Percentiles rank a stretch among this genome's conserved stretches.
Evolutionary conservation across 35 echinoderm and acorn worm genomes (phyloP).

Genomic region (Heliocidaris tuberculata): DNA sequence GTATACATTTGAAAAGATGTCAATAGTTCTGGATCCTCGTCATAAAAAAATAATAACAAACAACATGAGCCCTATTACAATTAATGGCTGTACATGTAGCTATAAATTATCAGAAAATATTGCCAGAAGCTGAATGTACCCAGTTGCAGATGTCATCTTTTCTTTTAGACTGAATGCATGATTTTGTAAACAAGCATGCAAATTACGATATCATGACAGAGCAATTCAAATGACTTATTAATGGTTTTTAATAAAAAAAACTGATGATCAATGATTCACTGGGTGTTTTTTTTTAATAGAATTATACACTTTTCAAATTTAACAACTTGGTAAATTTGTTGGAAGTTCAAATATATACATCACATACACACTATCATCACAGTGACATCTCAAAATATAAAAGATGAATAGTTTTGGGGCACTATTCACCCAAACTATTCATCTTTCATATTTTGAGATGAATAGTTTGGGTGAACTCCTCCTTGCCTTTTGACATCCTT

Average conservation of each 20-base stretch:
- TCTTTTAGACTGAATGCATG: not conserved
- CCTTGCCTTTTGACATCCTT: no score
- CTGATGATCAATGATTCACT: not conserved
- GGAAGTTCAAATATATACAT: not conserved
- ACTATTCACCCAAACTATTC: no score
- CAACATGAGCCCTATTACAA: not conserved
- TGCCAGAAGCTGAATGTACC: not conserved
- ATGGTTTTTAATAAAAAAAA: not conserved
- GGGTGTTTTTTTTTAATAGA: no score
- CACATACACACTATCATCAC: no score
- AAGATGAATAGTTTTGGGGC: no score
- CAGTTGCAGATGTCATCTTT: not conserved
- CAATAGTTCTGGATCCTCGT: not conserved
- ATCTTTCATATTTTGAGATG: no score
- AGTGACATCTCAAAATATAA: no score
- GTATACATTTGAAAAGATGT: not conserved
- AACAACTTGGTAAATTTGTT: no score
- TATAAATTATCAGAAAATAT: not conserved
- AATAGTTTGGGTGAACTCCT: no score
- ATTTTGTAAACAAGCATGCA: no score
- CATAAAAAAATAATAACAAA: not conserved
- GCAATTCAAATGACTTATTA: not conserved
- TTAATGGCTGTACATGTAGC: not conserved
- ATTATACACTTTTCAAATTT: no score
- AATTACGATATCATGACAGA: not conserved